These are phyloP conservation scores for human DNA, from an alignment of 2,113 vertebrate species.

Conservation along the genomic window GRCh38 chr17:44281001-44281500, in stretches of 20 bases:
- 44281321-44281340: accelerated
- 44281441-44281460: too few relatives aligned
- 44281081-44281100: neutral
- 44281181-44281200: neutral
- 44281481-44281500: neutral
- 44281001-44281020: neutral
- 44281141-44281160: neutral
- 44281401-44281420: neutral
- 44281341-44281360: accelerated
- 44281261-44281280: neutral
- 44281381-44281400: neutral
- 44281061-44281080: neutral
- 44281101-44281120: neutral
- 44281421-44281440: neutral
- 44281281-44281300: neutral
- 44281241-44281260: neutral
- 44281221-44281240: neutral
- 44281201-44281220: neutral
- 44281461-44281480: neutral
- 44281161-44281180: neutral
- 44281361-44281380: too few relatives aligned
- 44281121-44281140: neutral
- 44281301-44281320: neutral
- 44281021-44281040: neutral
- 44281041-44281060: neutral